phyloP scores from a whole-genome alignment of 1,140 invertebrate genomes.

The Bombus terrestris region DNA sequence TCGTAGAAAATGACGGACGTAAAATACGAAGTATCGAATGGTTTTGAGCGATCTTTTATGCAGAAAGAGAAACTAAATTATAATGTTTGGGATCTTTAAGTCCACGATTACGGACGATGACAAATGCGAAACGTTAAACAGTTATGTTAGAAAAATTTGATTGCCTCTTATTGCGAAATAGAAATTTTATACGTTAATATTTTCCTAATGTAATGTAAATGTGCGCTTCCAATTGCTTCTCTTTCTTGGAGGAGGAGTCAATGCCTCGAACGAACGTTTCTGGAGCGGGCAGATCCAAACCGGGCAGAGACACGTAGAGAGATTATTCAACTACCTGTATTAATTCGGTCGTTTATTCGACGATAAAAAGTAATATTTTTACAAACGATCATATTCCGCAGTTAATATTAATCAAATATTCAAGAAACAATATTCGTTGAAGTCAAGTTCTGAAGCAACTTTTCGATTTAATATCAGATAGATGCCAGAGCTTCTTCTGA shows the following conservation, averaged over 20 bases:
- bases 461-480: neutral
- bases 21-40: neutral
- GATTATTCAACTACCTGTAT: neutral
- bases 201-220: no score
- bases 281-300: constrained; percentile 1
- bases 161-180: neutral
- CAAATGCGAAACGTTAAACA: neutral
- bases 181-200: neutral
- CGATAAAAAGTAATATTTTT: neutral
- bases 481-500: neutral
- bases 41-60: neutral
- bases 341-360: neutral
- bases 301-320: neutral
- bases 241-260: neutral
- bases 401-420: neutral
- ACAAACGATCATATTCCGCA: neutral
- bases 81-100: neutral
- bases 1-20: neutral
- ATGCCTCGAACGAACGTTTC: constrained; percentile 1
- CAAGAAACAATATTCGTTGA: neutral
- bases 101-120: neutral
- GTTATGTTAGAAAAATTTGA: neutral
- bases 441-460: neutral
- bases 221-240: neutral
- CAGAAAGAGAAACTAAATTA: neutral